Base-by-base conservation (phyloP, 1,140 invertebrate species). In the Cylas formicarius region DNA sequence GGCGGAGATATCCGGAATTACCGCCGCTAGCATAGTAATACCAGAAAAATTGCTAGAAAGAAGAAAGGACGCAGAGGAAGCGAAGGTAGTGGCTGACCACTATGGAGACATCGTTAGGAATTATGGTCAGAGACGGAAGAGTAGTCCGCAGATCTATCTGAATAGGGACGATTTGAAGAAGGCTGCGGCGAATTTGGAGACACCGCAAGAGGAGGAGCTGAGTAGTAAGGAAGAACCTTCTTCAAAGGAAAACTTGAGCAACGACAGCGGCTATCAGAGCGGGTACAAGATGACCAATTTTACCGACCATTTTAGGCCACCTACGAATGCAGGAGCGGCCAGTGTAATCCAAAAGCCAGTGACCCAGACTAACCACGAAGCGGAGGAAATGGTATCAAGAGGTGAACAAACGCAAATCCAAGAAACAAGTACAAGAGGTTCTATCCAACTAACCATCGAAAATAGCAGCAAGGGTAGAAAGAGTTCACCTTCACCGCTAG, bases 81-180 rank as follows among this genome's bases (percentile, higher is more conserved):
- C 76, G 1, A 78, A 77, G 58, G 80, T 80, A 1, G 74, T 84
- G 0, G 78, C 84, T 11, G 82, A 84, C 67, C 82, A 86, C 58
- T 90, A 90, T 50, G 81, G 81, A 13, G 84, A 85, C 59, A 79
- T 90, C 40, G 81, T 88, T 2, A 77, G 76, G 44, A 78, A 81
- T 62, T 78, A 78, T 37, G 75, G 75, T 20, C 66, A 53, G 22
- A 58, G 59, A 44, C 65, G 67, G 16, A 77, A 74, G 18, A 52
- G 50, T 35, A 52, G 36, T 20, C 50, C 50, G 3, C 44, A 46
- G 24, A 38, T 46, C 19, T 20, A 42, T 0, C 33, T 47, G 18
- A 32, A 52, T 32, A 42, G 38, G 22, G 42, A 50, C 13, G 16
- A 37, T 9, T 13, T 50, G 8, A 50, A 40, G 52, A 76, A 69